phyloP scores from a whole-genome alignment of 2,113 vertebrate genomes.

The Myiagra hebetior region DNA sequence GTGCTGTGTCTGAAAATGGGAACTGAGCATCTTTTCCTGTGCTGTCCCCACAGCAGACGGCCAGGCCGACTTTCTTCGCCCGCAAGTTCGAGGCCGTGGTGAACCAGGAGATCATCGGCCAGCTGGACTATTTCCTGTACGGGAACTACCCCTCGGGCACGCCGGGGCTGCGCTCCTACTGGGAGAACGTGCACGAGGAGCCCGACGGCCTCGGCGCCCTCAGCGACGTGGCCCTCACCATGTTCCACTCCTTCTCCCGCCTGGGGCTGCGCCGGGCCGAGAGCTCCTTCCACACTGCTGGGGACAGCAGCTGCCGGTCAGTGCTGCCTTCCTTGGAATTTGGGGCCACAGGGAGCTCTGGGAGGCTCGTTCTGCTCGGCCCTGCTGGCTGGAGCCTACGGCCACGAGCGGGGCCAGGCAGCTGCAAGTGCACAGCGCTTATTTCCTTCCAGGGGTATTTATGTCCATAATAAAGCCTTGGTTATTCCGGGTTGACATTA shows the following conservation, averaged over 20 bases:
- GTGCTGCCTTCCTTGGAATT: not conserved
- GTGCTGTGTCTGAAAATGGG: not conserved
- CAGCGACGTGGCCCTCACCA: constrained; percentile 84
- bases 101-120: constrained; percentile 95
- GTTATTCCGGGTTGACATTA: not conserved
- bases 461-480: not conserved
- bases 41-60: constrained; percentile 84
- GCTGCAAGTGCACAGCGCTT: not conserved
- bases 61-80: constrained; percentile 95
- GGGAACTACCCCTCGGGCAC: constrained; percentile 85
- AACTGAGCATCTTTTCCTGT: not conserved
- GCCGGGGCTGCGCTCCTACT: constrained; percentile 86
- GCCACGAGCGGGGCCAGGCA: not conserved
- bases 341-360: not conserved
- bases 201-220: constrained; percentile 84
- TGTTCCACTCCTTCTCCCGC: constrained; percentile 88
- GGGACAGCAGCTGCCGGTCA: constrained; percentile 88
- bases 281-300: constrained; percentile 76
- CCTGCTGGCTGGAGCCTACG: rapidly evolving
- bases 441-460: not conserved
- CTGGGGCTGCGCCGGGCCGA: constrained; percentile 84
- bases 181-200: constrained; percentile 93
- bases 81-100: constrained; percentile 97
- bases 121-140: constrained; percentile 90
- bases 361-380: rapidly evolving